Conservation (phyloP, 2,797 vertebrate genomes). For the Onychomys torridus region DNA sequence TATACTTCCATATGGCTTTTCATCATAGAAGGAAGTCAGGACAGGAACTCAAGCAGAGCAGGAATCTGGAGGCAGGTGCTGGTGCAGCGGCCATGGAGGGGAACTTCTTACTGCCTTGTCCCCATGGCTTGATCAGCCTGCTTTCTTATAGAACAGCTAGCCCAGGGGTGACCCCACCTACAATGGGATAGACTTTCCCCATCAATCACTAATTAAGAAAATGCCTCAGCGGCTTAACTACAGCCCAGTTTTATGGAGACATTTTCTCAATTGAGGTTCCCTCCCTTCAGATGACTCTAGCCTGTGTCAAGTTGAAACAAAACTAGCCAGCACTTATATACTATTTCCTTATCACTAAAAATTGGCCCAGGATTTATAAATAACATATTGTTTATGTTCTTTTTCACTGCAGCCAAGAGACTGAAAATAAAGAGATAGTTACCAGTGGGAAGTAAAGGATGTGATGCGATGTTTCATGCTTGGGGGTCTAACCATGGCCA, state of each 20-base stretch:
- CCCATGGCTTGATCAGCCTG: background rate
- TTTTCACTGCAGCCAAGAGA: background rate
- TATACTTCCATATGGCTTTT: background rate
- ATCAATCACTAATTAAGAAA: background rate
- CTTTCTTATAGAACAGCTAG: background rate
- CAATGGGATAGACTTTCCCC: background rate
- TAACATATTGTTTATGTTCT: background rate
- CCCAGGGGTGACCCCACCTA: no score
- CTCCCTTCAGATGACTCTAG: background rate
- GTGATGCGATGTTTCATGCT: background rate
- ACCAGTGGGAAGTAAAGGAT: background rate
- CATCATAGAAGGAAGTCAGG: no score
- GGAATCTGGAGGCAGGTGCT: background rate
- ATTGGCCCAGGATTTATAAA: background rate
- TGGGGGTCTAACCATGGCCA: no score
- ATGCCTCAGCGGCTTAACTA: background rate
- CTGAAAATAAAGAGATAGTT: background rate
- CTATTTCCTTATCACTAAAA: slow-evolving; percentile 36
- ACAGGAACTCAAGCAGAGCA: background rate
- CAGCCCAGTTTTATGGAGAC: no score
- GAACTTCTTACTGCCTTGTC: background rate
- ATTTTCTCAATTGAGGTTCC: background rate
- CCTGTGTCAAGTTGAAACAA: background rate
- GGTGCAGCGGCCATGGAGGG: background rate
- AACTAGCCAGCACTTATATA: background rate